phyloP scores from a whole-genome alignment of 2,113 vertebrate genomes.

The Lepisosteus osseus region DNA sequence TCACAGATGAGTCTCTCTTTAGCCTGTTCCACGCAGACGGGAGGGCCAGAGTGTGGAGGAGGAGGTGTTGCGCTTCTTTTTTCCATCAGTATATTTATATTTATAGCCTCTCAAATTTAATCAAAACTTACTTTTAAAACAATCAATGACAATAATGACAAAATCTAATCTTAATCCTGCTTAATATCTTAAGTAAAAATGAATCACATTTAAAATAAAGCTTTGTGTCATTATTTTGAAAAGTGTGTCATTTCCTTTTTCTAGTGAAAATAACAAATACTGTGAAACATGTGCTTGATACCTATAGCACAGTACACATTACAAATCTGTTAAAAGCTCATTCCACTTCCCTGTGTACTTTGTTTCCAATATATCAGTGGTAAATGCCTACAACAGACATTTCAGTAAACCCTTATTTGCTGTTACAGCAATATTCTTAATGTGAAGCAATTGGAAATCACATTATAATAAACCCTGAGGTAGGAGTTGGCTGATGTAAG shows the following conservation, averaged over 20 bases:
- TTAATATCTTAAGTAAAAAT: conserved; percentile 16
- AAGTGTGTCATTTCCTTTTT: background rate
- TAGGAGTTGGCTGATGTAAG: background rate
- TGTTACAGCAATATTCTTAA: conserved; percentile 27
- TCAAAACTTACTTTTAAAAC: background rate
- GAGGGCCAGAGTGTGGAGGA: too few relatives aligned
- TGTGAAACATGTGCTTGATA: conserved; percentile 10
- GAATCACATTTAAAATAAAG: conserved; percentile 17
- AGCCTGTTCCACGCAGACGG: too few relatives aligned
- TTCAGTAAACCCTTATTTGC: conserved; percentile 35
- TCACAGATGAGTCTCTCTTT: too few relatives aligned
- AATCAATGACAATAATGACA: background rate
- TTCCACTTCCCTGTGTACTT: conserved; percentile 28
- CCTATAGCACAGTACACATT: conserved; percentile 22
- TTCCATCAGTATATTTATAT: background rate
- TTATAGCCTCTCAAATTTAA: background rate
- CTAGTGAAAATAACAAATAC: conserved; percentile 20
- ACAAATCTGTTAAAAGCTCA: conserved; percentile 29
- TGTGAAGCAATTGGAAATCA: conserved; percentile 32
- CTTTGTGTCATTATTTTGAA: conserved; percentile 15
- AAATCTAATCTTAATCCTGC: conserved; percentile 9
- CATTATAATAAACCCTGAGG: conserved; percentile 18
- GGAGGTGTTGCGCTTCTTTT: too few relatives aligned
- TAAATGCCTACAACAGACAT: conserved; percentile 28
- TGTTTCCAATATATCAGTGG: conserved; percentile 31